Percentiles rank a stretch among this genome's conserved stretches.
These are phyloP conservation scores for Puma concolor DNA, from an alignment of 2,113 vertebrate genomes.

Conservation along the genomic window DNA sequence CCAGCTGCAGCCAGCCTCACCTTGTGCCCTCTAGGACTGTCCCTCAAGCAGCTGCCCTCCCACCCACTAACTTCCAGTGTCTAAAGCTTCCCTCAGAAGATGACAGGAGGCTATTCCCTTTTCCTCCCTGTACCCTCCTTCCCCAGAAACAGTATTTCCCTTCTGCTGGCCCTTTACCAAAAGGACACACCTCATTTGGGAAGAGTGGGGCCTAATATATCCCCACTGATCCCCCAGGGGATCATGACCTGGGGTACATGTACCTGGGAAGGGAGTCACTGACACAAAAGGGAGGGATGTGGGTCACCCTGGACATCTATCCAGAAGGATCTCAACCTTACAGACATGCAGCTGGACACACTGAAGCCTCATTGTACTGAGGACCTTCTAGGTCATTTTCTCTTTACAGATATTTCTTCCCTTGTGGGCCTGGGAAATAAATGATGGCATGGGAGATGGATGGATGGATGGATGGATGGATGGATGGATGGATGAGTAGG, in stretches of 20 bases:
- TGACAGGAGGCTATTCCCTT: accelerated
- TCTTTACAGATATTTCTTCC: neutral
- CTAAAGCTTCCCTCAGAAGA: neutral
- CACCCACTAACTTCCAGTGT: neutral
- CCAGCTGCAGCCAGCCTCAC: neutral
- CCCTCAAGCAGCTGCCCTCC: neutral
- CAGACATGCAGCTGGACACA: neutral
- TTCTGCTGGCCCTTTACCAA: neutral
- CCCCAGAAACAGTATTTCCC: neutral
- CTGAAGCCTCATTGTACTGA: neutral
- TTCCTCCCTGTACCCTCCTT: neutral
- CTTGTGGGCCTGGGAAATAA: too few species aligned
- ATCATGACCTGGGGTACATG: neutral
- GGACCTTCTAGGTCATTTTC: neutral
- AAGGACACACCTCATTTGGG: neutral
- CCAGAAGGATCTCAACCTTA: neutral
- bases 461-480: neutral
- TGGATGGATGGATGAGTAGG: neutral
- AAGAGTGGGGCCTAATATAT: too few species aligned
- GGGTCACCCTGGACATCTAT: neutral
- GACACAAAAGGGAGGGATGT: neutral
- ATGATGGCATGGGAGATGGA: neutral
- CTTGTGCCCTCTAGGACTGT: too few species aligned
- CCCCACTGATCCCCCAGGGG: neutral
- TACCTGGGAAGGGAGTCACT: neutral